A percentile compares a stretch with the other conserved stretches of the same genome.
These are phyloP conservation scores for Chiloscyllium punctatum DNA, from an alignment of 2,797 vertebrate species.

Conservation along the genomic window DNA sequence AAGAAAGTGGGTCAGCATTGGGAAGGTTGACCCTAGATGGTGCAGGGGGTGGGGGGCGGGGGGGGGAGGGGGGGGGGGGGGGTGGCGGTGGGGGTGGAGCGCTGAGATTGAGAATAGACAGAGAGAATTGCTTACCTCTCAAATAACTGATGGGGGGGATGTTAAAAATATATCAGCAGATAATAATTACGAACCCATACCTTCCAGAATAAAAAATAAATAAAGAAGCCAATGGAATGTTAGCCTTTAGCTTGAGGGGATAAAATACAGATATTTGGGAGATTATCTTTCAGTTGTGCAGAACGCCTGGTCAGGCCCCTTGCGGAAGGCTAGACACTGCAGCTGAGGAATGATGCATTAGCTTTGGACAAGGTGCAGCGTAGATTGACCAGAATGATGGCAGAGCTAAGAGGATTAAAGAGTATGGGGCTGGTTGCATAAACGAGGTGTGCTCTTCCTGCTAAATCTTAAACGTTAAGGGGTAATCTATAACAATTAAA, in stretches of 20 bases:
- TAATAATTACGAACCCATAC: background rate
- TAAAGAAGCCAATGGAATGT: background rate
- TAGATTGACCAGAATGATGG: background rate
- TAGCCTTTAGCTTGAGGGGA: background rate
- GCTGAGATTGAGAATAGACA: background rate
- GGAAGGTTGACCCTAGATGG: background rate
- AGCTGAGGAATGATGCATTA: background rate
- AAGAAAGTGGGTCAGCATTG: background rate
- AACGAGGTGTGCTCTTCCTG: background rate
- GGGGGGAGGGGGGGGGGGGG: no score
- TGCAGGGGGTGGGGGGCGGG: no score
- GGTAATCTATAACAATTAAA: background rate
- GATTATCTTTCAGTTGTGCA: background rate
- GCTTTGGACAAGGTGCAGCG: background rate
- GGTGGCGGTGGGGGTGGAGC: no score
- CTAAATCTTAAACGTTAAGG: background rate
- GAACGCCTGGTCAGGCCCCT: background rate
- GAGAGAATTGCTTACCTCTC: background rate
- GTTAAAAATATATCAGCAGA: background rate
- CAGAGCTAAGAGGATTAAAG: background rate
- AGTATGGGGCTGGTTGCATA: background rate
- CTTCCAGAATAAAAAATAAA: background rate
- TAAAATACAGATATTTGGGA: background rate
- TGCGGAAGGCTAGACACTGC: background rate
- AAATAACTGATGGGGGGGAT: background rate